These are phyloP conservation scores for Tonatia bakeri DNA, from an alignment of 2,113 vertebrate species.

Conservation along the genomic window DNA sequence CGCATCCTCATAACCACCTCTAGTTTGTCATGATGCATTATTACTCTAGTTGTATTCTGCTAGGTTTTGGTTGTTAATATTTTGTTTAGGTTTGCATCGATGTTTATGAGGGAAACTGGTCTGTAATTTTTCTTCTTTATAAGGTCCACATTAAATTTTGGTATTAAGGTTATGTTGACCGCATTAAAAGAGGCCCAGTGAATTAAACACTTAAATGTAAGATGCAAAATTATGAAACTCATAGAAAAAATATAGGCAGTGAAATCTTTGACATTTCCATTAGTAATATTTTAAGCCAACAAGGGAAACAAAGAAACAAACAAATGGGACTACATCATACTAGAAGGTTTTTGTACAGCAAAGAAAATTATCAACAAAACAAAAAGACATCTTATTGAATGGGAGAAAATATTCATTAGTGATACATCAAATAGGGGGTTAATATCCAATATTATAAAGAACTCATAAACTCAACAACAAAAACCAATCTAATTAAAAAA, in stretches of 20 bases:
- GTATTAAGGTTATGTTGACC: neutral
- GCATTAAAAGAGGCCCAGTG: neutral
- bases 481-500: neutral
- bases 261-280: neutral
- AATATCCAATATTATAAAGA: neutral
- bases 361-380: neutral
- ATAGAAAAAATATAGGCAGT: neutral
- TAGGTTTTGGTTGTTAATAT: neutral
- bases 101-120: neutral
- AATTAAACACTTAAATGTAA: neutral
- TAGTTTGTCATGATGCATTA: neutral
- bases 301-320: neutral
- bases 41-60: neutral
- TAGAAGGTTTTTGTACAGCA: neutral
- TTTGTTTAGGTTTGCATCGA: neutral
- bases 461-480: neutral
- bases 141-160: neutral
- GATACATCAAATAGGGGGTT: neutral
- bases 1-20: neutral
- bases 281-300: neutral
- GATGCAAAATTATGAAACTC: neutral
- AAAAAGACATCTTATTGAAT: neutral
- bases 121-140: neutral
- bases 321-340: neutral
- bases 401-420: neutral